Conservation (phyloP, 2,113 vertebrate genomes). For the Larimichthys crocea region DNA sequence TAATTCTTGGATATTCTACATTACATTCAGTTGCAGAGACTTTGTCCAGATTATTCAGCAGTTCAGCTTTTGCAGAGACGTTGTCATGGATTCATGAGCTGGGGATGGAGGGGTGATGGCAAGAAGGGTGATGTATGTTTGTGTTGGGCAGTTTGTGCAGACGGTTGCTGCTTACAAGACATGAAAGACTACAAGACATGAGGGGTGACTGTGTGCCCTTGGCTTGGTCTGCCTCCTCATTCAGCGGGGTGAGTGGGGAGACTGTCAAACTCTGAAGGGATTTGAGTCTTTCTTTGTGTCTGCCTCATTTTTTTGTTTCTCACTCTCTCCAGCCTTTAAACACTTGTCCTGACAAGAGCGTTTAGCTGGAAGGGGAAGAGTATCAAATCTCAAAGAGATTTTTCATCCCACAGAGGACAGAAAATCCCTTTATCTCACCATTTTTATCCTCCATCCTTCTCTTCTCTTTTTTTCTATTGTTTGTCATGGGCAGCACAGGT, state of each 20-base stretch:
- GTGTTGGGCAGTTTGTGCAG: background rate
- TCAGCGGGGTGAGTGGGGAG: background rate
- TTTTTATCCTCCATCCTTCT: constrained; percentile 1
- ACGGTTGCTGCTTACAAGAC: background rate
- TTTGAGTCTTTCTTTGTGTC: background rate
- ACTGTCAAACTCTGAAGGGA: constrained; percentile 18
- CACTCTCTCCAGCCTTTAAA: constrained; percentile 25
- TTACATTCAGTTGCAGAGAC: background rate
- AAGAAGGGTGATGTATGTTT: background rate
- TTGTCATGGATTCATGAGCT: background rate
- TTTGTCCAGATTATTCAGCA: background rate
- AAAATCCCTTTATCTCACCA: constrained; percentile 19
- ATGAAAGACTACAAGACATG: background rate
- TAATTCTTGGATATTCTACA: background rate
- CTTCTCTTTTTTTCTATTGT: background rate
- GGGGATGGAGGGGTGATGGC: too few relatives aligned
- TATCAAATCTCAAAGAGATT: constrained; percentile 35
- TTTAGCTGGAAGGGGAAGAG: constrained; percentile 25
- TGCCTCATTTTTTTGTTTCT: constrained; percentile 17
- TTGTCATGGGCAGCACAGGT: background rate
- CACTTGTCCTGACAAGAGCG: constrained; percentile 42
- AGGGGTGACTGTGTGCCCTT: constrained; percentile 32
- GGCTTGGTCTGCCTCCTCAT: background rate
- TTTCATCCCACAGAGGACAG: constrained; percentile 40
- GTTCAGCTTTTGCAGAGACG: background rate